Base-by-base conservation (phyloP, 2,888 invertebrate species). In the Herminia tarsipennalis region DNA sequence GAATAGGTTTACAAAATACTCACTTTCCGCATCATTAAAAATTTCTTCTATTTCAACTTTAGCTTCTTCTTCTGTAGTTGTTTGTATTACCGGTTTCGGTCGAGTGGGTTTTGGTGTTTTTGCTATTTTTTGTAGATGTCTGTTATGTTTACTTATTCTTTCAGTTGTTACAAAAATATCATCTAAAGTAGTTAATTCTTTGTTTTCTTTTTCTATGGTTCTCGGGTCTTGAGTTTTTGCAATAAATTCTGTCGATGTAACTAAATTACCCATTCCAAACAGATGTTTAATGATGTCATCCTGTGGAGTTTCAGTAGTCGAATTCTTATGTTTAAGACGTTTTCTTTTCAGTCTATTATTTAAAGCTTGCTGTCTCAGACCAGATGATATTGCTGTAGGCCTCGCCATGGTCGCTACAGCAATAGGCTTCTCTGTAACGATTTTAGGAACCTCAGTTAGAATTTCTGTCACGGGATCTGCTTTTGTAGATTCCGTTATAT, bases 31-130 rank as follows among this genome's bases (percentile, higher is more conserved):
- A 76, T 95, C 94, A 62, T 93, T 93, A 10, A 95, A 85, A 20
- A 95, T 92, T 81, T 95, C 94, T 68, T 94, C 90, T 32, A 95
- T 93, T 86, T 95, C 95, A 39, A 93, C 86, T 76, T 93, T 93
- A 1, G 93, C 93, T 21, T 88, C 88, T 50, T 91, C 80, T 67
- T 87, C 84, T 38, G 86, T 85, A 10, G 82, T 73, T 24, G 48
- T 71, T 6, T 56, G 52, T 38, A 60, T 29, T 14, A 56, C 49
- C 35, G 49, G 32, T 33, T 54, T 68, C 22, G 64, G 46, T 37
- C 67, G 69, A 14, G 69, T 68, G 3, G 66, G 47, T 61, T 56
- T n/a, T n/a, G n/a, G 70, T 5, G 61, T 54, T 46, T 57, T 56
- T 6, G 47, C 56, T 10, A 43, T 63, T 32, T 46, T 55, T 47